Percentiles rank a stretch among this genome's conserved stretches.
Evolutionary conservation across 2,797 vertebrate genomes (phyloP).

Genomic region (Myotis planiceps): DNA sequence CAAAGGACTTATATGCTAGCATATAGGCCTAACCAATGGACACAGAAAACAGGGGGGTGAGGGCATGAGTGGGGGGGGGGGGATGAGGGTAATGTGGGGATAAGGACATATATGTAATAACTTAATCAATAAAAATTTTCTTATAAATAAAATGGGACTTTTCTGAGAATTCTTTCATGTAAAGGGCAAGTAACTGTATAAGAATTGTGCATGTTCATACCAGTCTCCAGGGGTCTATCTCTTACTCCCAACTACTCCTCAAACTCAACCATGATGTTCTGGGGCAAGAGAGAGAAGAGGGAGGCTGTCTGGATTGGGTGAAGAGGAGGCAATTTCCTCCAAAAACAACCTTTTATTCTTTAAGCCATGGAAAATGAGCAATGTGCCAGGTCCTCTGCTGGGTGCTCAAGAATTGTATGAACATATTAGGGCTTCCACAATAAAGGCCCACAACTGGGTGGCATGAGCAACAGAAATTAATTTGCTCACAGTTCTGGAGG

Average conservation of each 20-base stretch:
- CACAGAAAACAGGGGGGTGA: too few relatives aligned
- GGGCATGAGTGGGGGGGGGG: too few relatives aligned
- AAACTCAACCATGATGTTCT: background rate
- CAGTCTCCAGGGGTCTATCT: background rate
- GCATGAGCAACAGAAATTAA: background rate
- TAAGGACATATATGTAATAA: too few relatives aligned
- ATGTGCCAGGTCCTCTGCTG: background rate
- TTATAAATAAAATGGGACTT: background rate
- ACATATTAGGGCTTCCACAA: background rate
- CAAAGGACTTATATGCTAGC: too few relatives aligned
- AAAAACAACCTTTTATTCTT: background rate
- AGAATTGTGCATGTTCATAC: background rate
- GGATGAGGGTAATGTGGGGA: too few relatives aligned
- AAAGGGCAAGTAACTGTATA: background rate
- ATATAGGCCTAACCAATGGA: too few relatives aligned
- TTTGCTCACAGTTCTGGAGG: background rate
- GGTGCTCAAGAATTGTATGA: background rate
- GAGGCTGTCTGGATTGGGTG: fast-evolving
- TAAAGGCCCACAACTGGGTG: background rate
- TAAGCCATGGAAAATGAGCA: background rate
- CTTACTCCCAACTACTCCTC: background rate
- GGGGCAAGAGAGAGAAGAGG: background rate
- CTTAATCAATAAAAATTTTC: too few relatives aligned
- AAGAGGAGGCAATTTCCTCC: background rate
- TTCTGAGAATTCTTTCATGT: background rate